phyloP scores from a whole-genome alignment of 30 jellyfish, hydroid and myxozoan species.

The Clytia hemisphaerica region DNA sequence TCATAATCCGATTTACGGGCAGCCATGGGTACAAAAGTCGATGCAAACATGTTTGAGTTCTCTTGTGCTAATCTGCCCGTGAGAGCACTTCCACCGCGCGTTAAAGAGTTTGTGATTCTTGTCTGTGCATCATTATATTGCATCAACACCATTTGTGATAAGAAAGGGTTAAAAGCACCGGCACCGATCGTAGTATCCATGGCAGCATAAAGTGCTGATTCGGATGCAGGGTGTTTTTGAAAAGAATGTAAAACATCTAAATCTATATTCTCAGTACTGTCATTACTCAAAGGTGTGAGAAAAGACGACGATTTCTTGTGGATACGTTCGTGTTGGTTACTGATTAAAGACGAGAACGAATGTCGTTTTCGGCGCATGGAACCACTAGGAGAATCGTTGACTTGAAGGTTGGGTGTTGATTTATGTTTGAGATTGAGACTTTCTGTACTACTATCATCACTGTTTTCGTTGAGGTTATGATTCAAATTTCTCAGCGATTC shows the following conservation, averaged over 20 bases:
- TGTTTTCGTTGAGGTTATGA: no score
- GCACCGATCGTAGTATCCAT: conserved; percentile 63
- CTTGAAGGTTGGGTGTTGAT: no score
- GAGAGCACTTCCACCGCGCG: no score
- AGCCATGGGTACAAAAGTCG: background rate
- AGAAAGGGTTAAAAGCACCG: conserved; percentile 74
- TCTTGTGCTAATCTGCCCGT: no score
- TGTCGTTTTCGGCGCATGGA: no score
- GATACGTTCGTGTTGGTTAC: no score
- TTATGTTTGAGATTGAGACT: no score
- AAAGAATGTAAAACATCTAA: background rate
- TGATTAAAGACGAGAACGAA: no score
- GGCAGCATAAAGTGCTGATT: conserved; percentile 66
- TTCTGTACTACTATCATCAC: no score
- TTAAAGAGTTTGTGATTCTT: background rate
- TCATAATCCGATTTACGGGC: background rate
- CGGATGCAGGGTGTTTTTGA: conserved; percentile 37
- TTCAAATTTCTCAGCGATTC: no score
- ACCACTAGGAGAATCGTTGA: no score
- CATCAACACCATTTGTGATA: conserved; percentile 25
- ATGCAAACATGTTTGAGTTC: background rate
- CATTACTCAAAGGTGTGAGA: background rate
- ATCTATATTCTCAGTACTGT: background rate
- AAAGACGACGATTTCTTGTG: conserved; percentile 1
- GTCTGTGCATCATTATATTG: conserved; percentile 8